phyloP scores from a whole-genome alignment of 2,888 invertebrate species.

The Falcaria lacertinaria region DNA sequence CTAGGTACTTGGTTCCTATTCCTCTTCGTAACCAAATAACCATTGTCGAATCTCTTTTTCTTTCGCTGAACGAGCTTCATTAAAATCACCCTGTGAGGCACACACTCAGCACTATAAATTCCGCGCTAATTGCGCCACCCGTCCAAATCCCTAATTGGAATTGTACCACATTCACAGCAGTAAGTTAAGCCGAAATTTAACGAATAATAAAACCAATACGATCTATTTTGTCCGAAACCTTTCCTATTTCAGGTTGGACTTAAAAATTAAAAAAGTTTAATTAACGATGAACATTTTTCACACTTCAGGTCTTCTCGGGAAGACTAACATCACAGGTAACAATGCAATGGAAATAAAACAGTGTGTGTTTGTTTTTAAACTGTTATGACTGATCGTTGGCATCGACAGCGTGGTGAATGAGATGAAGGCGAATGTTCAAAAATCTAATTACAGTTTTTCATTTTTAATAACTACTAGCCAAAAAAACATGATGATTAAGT shows the following conservation, averaged over 20 bases:
- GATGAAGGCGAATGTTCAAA: conserved; percentile 11
- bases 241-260: conserved; percentile 77
- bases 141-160: conserved; percentile 56
- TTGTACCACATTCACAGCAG: conserved; percentile 33
- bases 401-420: conserved; percentile 43
- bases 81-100: conserved; percentile 36
- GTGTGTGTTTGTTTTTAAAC: conserved; percentile 52
- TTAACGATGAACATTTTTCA: conserved; percentile 78
- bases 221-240: conserved; percentile 69
- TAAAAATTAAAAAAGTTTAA: conserved; percentile 66
- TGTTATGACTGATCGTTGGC: conserved; percentile 60
- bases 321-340: conserved; percentile 81
- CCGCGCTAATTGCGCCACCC: conserved; percentile 48
- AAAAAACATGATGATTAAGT: no score
- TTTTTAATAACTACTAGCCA: no score
- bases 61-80: conserved; percentile 22
- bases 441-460: no score
- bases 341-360: conserved; percentile 44
- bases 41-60: conserved; percentile 27
- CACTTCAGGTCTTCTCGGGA: conserved; percentile 81
- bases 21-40: background rate
- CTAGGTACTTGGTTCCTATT: no score
- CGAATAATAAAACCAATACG: conserved; percentile 41
- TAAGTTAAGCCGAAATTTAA: conserved; percentile 28
- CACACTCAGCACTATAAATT: conserved; percentile 52